These are phyloP conservation scores for Rhogogaster chlorosoma DNA, from an alignment of 2,888 invertebrate genomes.

Conservation along the genomic window DNA sequence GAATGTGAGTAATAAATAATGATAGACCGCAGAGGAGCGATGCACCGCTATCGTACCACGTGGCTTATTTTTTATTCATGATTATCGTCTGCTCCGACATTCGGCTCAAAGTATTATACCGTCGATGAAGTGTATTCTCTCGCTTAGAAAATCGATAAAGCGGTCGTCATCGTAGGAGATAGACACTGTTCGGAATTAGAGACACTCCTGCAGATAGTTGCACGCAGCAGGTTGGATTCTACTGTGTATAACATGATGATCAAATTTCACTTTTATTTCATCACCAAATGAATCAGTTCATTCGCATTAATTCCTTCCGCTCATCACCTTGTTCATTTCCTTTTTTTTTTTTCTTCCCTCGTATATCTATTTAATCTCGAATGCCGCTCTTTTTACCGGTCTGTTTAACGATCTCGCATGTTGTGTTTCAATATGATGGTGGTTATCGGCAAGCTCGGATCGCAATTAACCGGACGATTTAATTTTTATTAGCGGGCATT, in stretches of 20 bases:
- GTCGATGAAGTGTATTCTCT: background rate
- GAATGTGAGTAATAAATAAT: constrained; percentile 27
- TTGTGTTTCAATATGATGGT: background rate
- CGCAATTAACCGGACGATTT: constrained; percentile 62
- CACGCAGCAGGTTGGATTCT: background rate
- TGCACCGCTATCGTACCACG: constrained; percentile 31
- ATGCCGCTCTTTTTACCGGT: background rate
- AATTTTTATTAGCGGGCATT: constrained; percentile 53
- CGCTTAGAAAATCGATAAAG: constrained; percentile 28
- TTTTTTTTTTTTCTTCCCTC: no score
- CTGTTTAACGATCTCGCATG: background rate
- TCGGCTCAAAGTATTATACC: background rate
- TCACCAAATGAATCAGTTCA: background rate
- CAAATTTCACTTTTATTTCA: background rate
- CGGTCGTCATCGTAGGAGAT: background rate
- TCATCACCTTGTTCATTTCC: background rate
- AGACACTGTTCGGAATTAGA: constrained; percentile 5
- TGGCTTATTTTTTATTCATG: constrained; percentile 51
- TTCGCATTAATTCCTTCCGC: background rate
- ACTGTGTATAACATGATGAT: background rate
- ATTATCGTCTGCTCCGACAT: constrained; percentile 45
- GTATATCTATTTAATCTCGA: no score
- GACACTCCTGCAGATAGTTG: constrained; percentile 10
- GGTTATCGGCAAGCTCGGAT: constrained; percentile 42
- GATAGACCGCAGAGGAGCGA: constrained; percentile 11